Evolutionary conservation across 2,797 vertebrate genomes (phyloP).

Genomic region (Botia kubotai): DNA sequence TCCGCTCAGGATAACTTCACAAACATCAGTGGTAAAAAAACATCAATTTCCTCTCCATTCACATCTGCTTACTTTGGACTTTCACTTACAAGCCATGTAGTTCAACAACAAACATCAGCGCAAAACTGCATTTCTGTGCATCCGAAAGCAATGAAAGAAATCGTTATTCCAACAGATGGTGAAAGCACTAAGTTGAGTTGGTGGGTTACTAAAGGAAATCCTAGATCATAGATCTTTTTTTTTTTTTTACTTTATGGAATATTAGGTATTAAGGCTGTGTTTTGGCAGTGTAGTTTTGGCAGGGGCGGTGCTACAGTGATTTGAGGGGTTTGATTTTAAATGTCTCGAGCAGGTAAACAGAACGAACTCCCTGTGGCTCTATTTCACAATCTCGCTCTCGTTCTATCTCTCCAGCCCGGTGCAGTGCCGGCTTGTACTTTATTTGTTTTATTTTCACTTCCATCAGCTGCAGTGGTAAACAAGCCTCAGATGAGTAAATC

Average conservation of each 20-base stretch:
- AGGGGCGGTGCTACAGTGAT: not conserved
- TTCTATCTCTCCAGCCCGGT: slow-evolving; percentile 18
- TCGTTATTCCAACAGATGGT: slow-evolving; percentile 30
- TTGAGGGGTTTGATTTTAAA: slow-evolving; percentile 48
- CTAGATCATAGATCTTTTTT: not conserved
- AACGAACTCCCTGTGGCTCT: slow-evolving; percentile 23
- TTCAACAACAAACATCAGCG: slow-evolving; percentile 25
- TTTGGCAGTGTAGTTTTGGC: slow-evolving; percentile 9
- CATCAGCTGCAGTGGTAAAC: slow-evolving; percentile 58
- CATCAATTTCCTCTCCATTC: not conserved
- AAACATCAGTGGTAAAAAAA: not conserved
- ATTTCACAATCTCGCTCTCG: slow-evolving; percentile 3
- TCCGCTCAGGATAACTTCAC: not conserved
- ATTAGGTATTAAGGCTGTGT: not conserved
- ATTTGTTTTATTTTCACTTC: slow-evolving; percentile 59
- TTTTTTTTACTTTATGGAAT: slow-evolving; percentile 27
- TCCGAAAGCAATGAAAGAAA: slow-evolving; percentile 49
- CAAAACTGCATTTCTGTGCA: too few species aligned
- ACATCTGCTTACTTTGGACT: slow-evolving; percentile 9
- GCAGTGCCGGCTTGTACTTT: slow-evolving; percentile 52
- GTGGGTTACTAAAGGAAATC: slow-evolving; percentile 3
- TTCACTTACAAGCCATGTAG: slow-evolving; percentile 22
- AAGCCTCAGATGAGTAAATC: slow-evolving; percentile 57
- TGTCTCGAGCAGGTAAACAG: slow-evolving; percentile 53
- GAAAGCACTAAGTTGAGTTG: slow-evolving; percentile 19